Percentiles rank a stretch among this genome's conserved stretches.
Evolutionary conservation across 2,888 invertebrate genomes (phyloP).

Genomic region (Macaria notata): DNA sequence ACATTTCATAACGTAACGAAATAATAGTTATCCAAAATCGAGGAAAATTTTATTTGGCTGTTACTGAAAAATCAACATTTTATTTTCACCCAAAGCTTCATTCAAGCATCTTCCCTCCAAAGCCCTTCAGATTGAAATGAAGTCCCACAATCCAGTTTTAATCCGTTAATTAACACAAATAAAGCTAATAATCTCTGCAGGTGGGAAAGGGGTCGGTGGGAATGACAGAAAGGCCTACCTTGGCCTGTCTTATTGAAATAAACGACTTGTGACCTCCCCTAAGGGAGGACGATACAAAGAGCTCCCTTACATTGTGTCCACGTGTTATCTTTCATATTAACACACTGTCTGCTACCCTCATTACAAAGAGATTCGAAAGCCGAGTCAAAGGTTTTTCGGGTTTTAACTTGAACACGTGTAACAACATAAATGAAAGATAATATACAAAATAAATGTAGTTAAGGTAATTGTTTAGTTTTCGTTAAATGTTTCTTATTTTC

Average conservation of each 20-base stretch:
- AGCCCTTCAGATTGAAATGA: conserved; percentile 1
- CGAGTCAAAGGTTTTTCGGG: conserved; percentile 8
- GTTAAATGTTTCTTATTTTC: too few relatives aligned
- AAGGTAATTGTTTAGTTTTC: too few relatives aligned
- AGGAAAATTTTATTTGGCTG: too few relatives aligned
- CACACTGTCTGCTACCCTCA: conserved; percentile 22
- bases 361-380: conserved; percentile 19
- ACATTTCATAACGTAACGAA: too few relatives aligned
- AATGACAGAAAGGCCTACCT: conserved; percentile 51
- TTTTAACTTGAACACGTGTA: conserved; percentile 6
- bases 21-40: too few relatives aligned
- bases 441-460: too few relatives aligned
- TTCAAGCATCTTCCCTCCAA: too few relatives aligned
- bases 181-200: conserved; percentile 50
- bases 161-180: conserved; percentile 40
- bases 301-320: conserved; percentile 26
- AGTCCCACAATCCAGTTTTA: conserved; percentile 8
- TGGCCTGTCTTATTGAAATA: conserved; percentile 60
- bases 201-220: conserved; percentile 47
- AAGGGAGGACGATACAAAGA: conserved; percentile 32
- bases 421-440: too few relatives aligned
- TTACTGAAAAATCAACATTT: too few relatives aligned
- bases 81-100: too few relatives aligned
- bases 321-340: conserved; percentile 29
- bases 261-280: conserved; percentile 54